phyloP scores from a whole-genome alignment of 2,888 invertebrate species.

The Caenorhabditis imperialis region DNA sequence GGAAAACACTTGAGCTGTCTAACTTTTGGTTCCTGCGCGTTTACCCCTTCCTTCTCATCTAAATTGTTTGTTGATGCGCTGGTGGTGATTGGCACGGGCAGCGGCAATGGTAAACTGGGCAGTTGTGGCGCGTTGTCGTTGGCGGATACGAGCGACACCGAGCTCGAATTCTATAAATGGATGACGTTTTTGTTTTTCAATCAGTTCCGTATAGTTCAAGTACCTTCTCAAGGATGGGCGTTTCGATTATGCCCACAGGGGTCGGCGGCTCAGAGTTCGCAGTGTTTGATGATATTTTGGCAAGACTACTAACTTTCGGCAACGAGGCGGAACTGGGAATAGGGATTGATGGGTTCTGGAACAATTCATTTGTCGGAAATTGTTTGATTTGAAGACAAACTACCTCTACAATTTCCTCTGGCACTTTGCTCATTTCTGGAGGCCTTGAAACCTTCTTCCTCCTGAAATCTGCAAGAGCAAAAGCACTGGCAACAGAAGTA shows the following conservation, averaged over 20 bases:
- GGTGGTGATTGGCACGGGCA: constrained; percentile 56
- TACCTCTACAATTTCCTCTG: constrained; percentile 45
- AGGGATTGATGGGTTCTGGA: constrained; percentile 3
- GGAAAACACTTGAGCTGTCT: constrained; percentile 11
- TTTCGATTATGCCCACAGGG: constrained; percentile 47
- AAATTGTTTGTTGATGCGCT: constrained; percentile 41
- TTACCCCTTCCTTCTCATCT: constrained; percentile 24
- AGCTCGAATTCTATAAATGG: constrained; percentile 53
- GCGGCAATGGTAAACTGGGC: constrained; percentile 51
- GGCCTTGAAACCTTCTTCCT: constrained; percentile 48
- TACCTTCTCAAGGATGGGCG: constrained; percentile 61
- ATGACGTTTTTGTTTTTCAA: constrained; percentile 3
- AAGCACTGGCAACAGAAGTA: constrained; percentile 50
- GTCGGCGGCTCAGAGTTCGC: constrained; percentile 39
- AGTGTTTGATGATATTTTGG: constrained; percentile 39
- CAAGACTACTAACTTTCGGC: constrained; percentile 38
- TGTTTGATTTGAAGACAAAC: neutral
- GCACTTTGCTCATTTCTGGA: constrained; percentile 48
- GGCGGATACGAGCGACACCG: constrained; percentile 51
- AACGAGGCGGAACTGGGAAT: constrained; percentile 9
- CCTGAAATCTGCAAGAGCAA: constrained; percentile 48
- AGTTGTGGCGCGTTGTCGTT: constrained; percentile 52
- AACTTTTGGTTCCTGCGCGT: neutral
- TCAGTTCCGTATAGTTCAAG: too few relatives aligned
- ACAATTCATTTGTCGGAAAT: too few relatives aligned